Conservation (phyloP, 1,140 invertebrate species). For the Arctopsyche grandis region DNA sequence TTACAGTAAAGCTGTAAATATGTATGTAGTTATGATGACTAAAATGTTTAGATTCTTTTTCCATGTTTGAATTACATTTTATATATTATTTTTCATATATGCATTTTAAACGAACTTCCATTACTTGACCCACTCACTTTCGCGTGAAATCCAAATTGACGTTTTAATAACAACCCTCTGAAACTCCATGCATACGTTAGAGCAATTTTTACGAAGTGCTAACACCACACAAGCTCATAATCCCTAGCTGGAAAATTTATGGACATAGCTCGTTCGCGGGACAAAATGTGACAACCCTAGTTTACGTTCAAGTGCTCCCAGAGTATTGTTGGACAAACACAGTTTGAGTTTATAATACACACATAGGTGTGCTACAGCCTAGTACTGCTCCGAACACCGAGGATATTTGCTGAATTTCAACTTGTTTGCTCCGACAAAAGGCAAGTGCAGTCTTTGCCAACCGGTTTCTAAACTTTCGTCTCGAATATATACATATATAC, state of each 20-base stretch:
- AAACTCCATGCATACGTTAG: constrained; percentile 2
- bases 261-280: background rate
- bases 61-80: too few species aligned
- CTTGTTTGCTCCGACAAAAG: background rate
- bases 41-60: too few species aligned
- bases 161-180: background rate
- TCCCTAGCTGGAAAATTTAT: constrained; percentile 2
- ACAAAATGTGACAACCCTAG: background rate
- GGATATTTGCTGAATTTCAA: constrained; percentile 21
- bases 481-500: constrained; percentile 9
- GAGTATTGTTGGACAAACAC: background rate
- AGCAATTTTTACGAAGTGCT: background rate
- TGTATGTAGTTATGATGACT: too few species aligned
- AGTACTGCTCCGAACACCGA: background rate
- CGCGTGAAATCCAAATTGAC: background rate
- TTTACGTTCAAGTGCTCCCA: background rate
- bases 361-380: background rate
- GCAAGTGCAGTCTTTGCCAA: constrained; percentile 8
- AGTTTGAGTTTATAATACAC: background rate
- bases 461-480: background rate
- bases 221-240: too few species aligned
- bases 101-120: too few species aligned
- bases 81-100: too few species aligned
- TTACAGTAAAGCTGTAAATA: too few species aligned
- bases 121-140: too few species aligned